Conservation (phyloP, 64 coral and sea anemone genomes). For the Pachyseris speciosa region DNA sequence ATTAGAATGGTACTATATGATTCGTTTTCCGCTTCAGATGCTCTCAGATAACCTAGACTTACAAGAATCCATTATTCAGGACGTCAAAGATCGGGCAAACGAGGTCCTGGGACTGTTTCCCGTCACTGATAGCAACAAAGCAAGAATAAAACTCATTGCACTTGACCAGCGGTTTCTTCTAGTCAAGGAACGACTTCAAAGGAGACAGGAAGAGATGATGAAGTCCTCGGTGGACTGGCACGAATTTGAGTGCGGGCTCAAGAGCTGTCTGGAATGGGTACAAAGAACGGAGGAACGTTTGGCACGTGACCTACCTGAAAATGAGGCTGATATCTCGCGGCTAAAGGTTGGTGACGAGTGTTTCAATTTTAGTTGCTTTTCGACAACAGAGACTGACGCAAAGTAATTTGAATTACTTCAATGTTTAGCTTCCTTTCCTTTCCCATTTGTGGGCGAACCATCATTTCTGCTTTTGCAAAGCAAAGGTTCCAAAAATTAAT, state of each 20-base stretch:
- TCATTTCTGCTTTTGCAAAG: too few relatives aligned
- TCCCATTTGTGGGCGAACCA: too few relatives aligned
- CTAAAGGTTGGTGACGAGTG: slow-evolving; percentile 58
- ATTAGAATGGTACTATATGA: background rate
- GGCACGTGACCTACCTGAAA: slow-evolving; percentile 51
- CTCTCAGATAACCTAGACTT: slow-evolving; percentile 85
- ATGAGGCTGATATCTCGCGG: slow-evolving; percentile 53
- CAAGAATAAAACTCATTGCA: slow-evolving; percentile 33
- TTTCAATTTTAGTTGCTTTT: background rate
- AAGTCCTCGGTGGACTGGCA: slow-evolving; percentile 87
- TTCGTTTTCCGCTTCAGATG: slow-evolving; percentile 58
- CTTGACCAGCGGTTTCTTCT: slow-evolving; percentile 66
- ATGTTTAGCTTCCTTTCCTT: too few relatives aligned
- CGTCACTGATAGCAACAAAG: slow-evolving; percentile 48
- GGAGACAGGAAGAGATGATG: slow-evolving; percentile 70
- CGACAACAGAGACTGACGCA: too few relatives aligned
- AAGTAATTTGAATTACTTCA: too few relatives aligned
- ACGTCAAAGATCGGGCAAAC: slow-evolving; percentile 72
- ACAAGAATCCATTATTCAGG: slow-evolving; percentile 76
- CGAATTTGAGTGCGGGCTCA: slow-evolving; percentile 80
- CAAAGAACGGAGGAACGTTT: slow-evolving; percentile 57
- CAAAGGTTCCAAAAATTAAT: too few relatives aligned
- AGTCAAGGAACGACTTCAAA: slow-evolving; percentile 78
- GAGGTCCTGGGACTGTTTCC: slow-evolving; percentile 66
- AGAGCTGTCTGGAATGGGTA: slow-evolving; percentile 78